Base-by-base conservation (phyloP, 1,140 invertebrate species). In the Plutomurus gul region DNA sequence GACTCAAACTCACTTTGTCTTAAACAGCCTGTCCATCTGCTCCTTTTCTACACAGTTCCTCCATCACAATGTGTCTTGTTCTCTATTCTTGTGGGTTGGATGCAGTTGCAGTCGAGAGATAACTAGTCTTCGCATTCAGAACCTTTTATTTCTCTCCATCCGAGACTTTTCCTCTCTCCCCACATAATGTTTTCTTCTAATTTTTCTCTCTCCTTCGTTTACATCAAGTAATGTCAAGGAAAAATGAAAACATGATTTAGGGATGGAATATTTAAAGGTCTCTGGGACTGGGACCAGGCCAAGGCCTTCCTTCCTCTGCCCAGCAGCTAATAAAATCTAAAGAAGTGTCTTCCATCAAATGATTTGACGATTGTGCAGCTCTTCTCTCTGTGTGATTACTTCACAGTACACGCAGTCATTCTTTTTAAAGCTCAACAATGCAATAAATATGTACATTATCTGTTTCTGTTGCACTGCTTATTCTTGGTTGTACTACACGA, bases 11-110 rank as follows among this genome's bases (percentile, higher is more conserved):
- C 56, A 65, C 56, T 65, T 65, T 65, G 56, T 65, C 56, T 65
- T 65, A 33, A 65, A 65, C 56, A 65, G 56, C 56, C 56, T 65
- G 56, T 65, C 56, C 56, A 65, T 65, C 56, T 65, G 56, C 27
- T 65, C 27, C 30, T 25, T 65, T 65, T 65, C 56, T 65, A 65
- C 25, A 65, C 56, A 65, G 18, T 65, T 65, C 56, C 56, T 33
- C 30, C 22, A 65, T 51, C 47, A 51, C n/a, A 51, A 51, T 51
- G 47, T 51, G 20, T 51, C 47, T 51, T 65, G 27, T 18, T 65
- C 47, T 4, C 8, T 22, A 22, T 27, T 27, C 16, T 27, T 33
- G 36, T 65, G 1, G 16, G 27, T 33, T 65, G 56, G 27, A 65
- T 65, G 11, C 13, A 30, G 7, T 65, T 18, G 13, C 13, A n/a